Percentiles rank a stretch among this genome's conserved stretches.
Evolutionary conservation across 2,888 invertebrate species (phyloP).

Genomic region (Eupelmus urozonus): DNA sequence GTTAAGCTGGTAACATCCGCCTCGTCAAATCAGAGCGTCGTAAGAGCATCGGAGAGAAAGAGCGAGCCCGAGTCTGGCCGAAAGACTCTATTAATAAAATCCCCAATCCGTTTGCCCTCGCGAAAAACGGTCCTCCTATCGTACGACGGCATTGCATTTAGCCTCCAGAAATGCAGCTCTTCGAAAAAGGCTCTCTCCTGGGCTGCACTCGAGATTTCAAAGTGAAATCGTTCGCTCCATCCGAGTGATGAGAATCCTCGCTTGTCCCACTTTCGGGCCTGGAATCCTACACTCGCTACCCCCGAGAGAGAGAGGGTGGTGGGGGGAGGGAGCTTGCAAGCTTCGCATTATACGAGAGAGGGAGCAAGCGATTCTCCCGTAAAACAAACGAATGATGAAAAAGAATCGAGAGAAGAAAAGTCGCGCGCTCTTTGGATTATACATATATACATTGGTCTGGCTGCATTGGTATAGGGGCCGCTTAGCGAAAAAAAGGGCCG

Average conservation of each 20-base stretch:
- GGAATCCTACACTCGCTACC: background rate
- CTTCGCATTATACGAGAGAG: conserved; percentile 40
- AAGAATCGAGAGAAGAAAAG: background rate
- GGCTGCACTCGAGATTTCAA: conserved; percentile 39
- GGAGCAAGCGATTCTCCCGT: background rate
- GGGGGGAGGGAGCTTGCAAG: conserved; percentile 12
- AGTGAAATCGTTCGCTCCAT: conserved; percentile 39
- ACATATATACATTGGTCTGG: conserved; percentile 28
- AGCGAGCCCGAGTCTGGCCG: no score
- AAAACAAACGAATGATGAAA: conserved; percentile 34
- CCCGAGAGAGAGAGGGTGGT: no score
- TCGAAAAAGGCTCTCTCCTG: no score
- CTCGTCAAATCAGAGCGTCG: no score
- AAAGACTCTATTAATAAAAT: no score
- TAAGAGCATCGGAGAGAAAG: no score
- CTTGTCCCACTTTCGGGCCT: conserved; percentile 34
- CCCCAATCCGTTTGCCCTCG: no score
- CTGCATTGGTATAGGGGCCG: background rate
- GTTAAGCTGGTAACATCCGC: no score
- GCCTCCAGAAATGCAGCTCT: no score
- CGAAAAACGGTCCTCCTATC: no score
- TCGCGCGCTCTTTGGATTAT: conserved; percentile 16
- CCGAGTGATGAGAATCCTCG: conserved; percentile 17
- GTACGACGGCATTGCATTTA: no score
- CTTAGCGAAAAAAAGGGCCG: conserved; percentile 13